A percentile compares a stretch with the other conserved stretches of the same genome.
Evolutionary conservation across 2,797 vertebrate genomes (phyloP).

Genomic region (Pseudotriccus pelzelni): DNA sequence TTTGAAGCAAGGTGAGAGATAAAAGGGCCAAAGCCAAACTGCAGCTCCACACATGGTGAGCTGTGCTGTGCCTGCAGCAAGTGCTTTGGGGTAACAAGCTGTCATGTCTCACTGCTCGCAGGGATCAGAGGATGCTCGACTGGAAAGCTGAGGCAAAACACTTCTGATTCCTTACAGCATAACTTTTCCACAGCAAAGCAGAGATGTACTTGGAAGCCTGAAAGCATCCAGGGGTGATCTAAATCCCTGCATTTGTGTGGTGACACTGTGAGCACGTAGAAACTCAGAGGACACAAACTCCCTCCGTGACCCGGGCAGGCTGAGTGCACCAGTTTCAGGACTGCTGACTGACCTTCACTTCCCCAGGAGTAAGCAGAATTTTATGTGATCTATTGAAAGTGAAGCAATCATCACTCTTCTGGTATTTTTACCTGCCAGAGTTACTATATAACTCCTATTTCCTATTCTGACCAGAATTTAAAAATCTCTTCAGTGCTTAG

Average conservation of each 20-base stretch:
- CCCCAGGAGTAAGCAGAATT: background rate
- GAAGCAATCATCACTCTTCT: background rate
- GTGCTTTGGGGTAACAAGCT: background rate
- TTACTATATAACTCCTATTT: background rate
- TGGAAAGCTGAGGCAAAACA: background rate
- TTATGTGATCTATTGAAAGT: background rate
- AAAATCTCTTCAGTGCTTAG: background rate
- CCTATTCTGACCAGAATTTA: background rate
- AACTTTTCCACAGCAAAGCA: background rate
- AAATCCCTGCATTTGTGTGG: background rate
- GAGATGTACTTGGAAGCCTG: background rate
- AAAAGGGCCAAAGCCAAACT: background rate
- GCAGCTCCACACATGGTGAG: background rate
- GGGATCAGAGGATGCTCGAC: background rate
- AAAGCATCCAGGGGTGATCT: rapidly evolving
- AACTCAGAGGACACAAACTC: background rate
- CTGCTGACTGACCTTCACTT: background rate
- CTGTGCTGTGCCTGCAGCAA: background rate
- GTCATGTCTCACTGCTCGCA: background rate
- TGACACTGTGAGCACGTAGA: background rate
- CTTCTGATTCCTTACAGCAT: background rate
- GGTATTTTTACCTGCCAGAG: background rate
- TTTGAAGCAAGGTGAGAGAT: background rate
- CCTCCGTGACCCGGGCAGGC: rapidly evolving
- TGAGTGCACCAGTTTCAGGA: background rate